These are phyloP conservation scores for Neoscelio sp. DNA, from an alignment of 2,888 invertebrate genomes.

Conservation along the genomic window DNA sequence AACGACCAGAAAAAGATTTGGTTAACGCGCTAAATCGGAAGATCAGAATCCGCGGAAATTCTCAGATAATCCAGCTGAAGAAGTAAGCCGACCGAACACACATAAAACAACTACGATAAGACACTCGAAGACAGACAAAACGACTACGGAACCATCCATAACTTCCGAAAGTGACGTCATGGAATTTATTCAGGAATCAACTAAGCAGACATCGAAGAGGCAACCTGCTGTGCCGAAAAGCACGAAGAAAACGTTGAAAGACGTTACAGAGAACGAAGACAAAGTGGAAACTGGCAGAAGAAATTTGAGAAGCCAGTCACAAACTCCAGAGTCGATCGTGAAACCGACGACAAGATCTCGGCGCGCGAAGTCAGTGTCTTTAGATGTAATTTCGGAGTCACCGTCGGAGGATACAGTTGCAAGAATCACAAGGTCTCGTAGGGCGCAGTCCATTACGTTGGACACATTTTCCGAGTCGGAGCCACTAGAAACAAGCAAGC, in stretches of 20 bases:
- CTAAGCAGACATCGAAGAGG: too few relatives aligned
- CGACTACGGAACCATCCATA: too few relatives aligned
- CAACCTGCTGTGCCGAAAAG: not conserved
- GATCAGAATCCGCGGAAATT: too few relatives aligned
- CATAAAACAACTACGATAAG: too few relatives aligned
- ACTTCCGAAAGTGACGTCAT: too few relatives aligned
- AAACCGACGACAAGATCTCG: not conserved
- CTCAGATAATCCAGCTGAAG: too few relatives aligned
- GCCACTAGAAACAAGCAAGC: not conserved
- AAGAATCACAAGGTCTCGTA: slow-evolving; percentile 16
- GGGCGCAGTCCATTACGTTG: slow-evolving; percentile 41
- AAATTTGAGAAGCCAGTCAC: slow-evolving; percentile 25
- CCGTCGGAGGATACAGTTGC: not conserved
- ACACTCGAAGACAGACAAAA: too few relatives aligned
- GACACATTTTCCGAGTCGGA: slow-evolving; percentile 24
- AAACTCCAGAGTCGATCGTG: slow-evolving; percentile 25
- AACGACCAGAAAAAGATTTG: too few relatives aligned
- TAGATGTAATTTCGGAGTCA: slow-evolving; percentile 10
- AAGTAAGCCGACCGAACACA: too few relatives aligned
- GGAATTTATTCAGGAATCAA: too few relatives aligned
- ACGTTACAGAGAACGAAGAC: slow-evolving; percentile 59
- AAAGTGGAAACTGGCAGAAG: slow-evolving; percentile 57
- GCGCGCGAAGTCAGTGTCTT: slow-evolving; percentile 40
- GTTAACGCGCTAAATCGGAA: too few relatives aligned
- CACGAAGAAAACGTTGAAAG: not conserved